phyloP scores from a whole-genome alignment of 2,888 invertebrate species.

The Alentia gelatinosa region DNA sequence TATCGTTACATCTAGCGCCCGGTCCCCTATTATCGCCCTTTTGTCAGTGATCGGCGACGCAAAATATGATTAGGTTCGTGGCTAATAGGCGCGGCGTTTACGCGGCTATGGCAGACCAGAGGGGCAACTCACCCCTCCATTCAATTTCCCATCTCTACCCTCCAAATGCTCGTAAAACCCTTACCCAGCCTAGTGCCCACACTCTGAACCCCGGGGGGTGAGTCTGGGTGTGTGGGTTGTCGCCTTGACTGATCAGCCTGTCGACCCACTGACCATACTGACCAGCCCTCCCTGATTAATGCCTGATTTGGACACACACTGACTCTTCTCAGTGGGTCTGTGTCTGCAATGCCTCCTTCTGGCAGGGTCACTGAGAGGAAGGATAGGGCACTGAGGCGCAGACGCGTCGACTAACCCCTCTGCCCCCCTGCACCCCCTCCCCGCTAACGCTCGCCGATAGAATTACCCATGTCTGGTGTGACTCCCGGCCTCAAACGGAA shows the following conservation, averaged over 20 bases:
- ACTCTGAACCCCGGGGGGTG: too few relatives aligned
- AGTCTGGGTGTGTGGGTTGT: neutral
- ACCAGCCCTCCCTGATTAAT: neutral
- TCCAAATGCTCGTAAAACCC: too few relatives aligned
- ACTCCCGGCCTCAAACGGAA: too few relatives aligned
- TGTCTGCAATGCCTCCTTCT: neutral
- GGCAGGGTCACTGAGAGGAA: neutral
- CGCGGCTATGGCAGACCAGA: neutral
- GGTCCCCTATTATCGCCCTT: neutral
- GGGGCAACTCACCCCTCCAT: neutral
- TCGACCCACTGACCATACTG: too few relatives aligned
- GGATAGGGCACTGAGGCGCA: too few relatives aligned
- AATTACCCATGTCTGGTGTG: too few relatives aligned
- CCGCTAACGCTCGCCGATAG: too few relatives aligned
- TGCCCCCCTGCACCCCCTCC: too few relatives aligned
- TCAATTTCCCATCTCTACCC: neutral
- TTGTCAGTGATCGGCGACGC: neutral
- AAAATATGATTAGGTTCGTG: neutral
- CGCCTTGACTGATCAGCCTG: neutral
- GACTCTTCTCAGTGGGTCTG: neutral
- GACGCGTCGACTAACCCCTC: too few relatives aligned
- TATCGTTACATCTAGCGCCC: slow-evolving; percentile 32
- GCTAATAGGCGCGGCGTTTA: neutral
- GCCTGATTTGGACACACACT: neutral
- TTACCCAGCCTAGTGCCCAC: too few relatives aligned